Base-by-base conservation (phyloP, 2,113 vertebrate genomes). In the Rhineura floridana region DNA sequence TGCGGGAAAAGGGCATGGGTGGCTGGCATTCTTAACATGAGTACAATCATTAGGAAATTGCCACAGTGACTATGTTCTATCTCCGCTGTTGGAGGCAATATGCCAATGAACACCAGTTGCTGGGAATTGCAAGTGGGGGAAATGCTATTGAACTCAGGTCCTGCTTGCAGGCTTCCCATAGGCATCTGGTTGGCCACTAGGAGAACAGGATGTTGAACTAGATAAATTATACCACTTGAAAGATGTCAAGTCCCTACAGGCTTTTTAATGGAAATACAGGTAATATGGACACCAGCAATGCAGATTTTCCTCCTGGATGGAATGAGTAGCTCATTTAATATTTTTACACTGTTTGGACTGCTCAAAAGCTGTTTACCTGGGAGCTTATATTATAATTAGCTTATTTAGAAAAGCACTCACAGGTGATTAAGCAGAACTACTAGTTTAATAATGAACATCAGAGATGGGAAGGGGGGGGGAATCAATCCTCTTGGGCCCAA, bases 351-450 rank as follows among this genome's bases (percentile, higher is more conserved):
- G 87, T 87, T 85, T 87, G 91, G 19, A 90, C 80, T 90, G 70
- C 84, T 93, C 81, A 88, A 85, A 93, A 92, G 62, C 81, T 90
- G 86, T 90, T 93, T 92, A 84, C 91, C 90, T 91, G 88, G 67
- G 89, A 92, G 86, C 89, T 93, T 92, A 89, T 86, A 88, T 87
- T 83, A 63, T 91, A 88, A 93, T 86, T 89, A 92, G 81, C 92
- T 88, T 93, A 92, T 78, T 87, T 85, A 86, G 42, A 81, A 52
- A 93, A 93, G 80, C 82, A 69, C 86, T 91, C 62, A 83, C 48
- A 86, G 62, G 87, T 92, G 76, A 77, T 89, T 81, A 77, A 67
- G 84, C 86, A 91, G 87, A 82, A 69, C 89, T 91, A 88, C 72
- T 82, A 85, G 91, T 90, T 73, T 81, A 87, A 12, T 76, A 67